Percentiles rank a stretch among this genome's conserved stretches.
These are phyloP conservation scores for Carcharodon carcharias DNA, from an alignment of 2,797 vertebrate species.

Conservation along the genomic window DNA sequence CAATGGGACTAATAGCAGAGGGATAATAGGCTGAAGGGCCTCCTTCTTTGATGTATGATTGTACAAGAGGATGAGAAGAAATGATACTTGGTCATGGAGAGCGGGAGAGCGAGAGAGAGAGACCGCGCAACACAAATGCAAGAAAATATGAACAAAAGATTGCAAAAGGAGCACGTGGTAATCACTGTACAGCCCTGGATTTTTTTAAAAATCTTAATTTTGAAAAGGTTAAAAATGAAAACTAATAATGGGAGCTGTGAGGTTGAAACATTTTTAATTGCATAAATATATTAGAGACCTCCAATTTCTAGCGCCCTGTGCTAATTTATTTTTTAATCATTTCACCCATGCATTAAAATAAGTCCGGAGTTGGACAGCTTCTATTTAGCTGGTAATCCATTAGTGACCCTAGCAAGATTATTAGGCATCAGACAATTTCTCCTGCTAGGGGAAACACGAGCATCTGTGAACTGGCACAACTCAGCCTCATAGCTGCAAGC, in stretches of 20 bases:
- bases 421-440: neutral
- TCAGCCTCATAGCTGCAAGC: neutral
- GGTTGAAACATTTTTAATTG: neutral
- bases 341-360: slow-evolving; percentile 10
- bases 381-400: neutral
- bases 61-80: neutral
- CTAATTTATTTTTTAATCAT: neutral
- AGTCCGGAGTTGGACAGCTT: neutral
- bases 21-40: neutral
- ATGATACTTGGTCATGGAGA: neutral
- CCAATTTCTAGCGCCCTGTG: too few relatives aligned
- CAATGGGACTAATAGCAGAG: neutral
- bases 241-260: neutral
- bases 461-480: neutral
- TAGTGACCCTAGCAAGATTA: neutral
- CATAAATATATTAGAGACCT: neutral
- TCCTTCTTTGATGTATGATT: too few relatives aligned
- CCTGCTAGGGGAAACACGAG: neutral
- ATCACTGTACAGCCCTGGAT: neutral
- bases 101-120: neutral
- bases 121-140: neutral
- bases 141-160: neutral
- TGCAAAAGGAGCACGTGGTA: neutral
- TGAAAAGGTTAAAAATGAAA: neutral
- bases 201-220: neutral